phyloP scores from a whole-genome alignment of 2,113 vertebrate species.

The Cebus imitator region DNA sequence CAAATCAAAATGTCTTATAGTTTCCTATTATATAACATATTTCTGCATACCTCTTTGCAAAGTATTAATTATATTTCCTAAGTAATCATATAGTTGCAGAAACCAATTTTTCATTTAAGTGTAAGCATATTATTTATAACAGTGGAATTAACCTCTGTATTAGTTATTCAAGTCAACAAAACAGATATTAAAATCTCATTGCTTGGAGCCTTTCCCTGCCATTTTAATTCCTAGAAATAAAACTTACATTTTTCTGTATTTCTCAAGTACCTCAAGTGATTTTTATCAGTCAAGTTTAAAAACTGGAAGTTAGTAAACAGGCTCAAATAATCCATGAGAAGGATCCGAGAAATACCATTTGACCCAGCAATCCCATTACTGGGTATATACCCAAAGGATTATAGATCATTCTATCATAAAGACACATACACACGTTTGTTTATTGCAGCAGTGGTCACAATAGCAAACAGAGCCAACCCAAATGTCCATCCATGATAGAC shows the following conservation, averaged over 20 bases:
- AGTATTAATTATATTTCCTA: background rate
- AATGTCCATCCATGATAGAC: too few relatives aligned
- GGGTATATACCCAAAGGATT: too few relatives aligned
- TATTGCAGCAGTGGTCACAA: too few relatives aligned
- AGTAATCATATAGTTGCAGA: background rate
- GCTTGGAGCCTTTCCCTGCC: background rate
- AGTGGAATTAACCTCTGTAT: background rate
- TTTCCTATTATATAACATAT: background rate
- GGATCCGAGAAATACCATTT: too few relatives aligned
- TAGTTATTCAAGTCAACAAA: background rate
- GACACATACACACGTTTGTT: too few relatives aligned
- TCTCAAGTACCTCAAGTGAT: background rate
- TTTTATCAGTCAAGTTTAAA: conserved; percentile 31
- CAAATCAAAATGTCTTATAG: background rate
- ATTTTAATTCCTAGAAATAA: conserved; percentile 2
- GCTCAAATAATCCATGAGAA: background rate
- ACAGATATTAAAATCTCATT: background rate
- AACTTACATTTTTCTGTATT: background rate
- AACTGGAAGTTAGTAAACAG: background rate
- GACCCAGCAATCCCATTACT: too few relatives aligned
- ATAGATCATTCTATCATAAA: too few relatives aligned
- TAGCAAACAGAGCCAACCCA: too few relatives aligned
- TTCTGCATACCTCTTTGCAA: background rate
- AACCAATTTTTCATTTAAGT: conserved; percentile 6
- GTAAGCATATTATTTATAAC: background rate